Base-by-base conservation (phyloP, 2,797 vertebrate species). In the Peromyscus aztecus region DNA sequence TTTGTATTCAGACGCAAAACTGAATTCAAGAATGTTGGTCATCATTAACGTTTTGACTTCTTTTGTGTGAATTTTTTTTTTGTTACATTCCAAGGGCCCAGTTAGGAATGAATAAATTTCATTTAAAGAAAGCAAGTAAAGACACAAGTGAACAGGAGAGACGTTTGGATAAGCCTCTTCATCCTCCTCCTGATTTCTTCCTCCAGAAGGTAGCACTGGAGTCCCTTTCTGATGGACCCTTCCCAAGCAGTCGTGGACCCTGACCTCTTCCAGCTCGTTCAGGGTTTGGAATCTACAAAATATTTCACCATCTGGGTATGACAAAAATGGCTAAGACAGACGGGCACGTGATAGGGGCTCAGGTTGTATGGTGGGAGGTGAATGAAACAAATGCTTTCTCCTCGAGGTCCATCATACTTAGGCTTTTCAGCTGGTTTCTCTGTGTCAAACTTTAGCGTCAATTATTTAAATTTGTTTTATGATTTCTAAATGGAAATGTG, bases 1-100 rank as follows among this genome's bases (percentile, higher is more conserved):
- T 23, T 31, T 73, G 59, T 73, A 34, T 86, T 34, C 37, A 65
- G 73, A 84, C 90, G 12, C 19, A 77, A 96, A 95, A 80, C 16
- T 94, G 4, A 34, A 67, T 95, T 95, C 24, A 91, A 55, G 61
- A 92, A 31, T 11, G 3, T n/a, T 9, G 16, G 63, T 88, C 57
- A 89, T 89, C 14, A 24, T 83, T 90, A 55, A 77, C 7, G 27
- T 81, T 92, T 78, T 85, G 11, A 90, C 92, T 90, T 96, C 12
- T 87, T 82, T 37, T 57, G 2, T 52, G 59, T 94, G 49, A 46
- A 80, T 94, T 91, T 17, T 84, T 52, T 88, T 78, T 90, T 96
- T 92, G 63, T 23, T 65, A 61, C 94, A 88, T 17, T 73, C 73
- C 69, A 91, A 93, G 63, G 77, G 6, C 1, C n/a, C 34, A 84